Percentiles rank a stretch among this genome's conserved stretches.
These are phyloP conservation scores for Lasaia peninsularis DNA, from an alignment of 1,140 invertebrate genomes.

Conservation along the genomic window DNA sequence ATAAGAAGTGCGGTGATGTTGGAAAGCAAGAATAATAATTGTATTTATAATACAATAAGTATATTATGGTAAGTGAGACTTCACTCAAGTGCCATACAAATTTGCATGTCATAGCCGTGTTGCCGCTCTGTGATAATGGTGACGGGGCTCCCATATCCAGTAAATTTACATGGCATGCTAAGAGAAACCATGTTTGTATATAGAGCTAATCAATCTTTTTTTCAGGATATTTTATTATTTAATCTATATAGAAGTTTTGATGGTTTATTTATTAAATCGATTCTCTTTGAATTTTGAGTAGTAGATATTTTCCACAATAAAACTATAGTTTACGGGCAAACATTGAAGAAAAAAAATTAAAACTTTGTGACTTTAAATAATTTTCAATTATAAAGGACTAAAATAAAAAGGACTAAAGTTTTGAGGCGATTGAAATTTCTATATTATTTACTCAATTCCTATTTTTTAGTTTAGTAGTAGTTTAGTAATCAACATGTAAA, in stretches of 20 bases:
- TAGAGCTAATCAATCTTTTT: constrained; percentile 19
- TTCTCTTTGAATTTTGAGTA: background rate
- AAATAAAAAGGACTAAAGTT: no score
- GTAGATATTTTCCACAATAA: background rate
- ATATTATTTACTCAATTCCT: no score
- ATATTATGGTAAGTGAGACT: background rate
- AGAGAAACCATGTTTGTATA: constrained; percentile 15
- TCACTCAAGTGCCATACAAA: background rate
- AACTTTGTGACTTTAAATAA: no score
- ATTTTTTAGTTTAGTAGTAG: no score
- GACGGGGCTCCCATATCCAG: constrained; percentile 20
- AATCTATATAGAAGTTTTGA: background rate
- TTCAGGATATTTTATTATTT: background rate
- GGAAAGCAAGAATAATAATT: constrained; percentile 40
- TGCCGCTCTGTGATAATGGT: constrained; percentile 25
- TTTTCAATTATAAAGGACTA: no score
- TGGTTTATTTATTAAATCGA: background rate
- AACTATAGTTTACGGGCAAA: no score
- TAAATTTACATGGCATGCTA: constrained; percentile 4
- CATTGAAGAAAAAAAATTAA: no score
- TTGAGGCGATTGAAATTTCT: no score
- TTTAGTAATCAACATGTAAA: no score
- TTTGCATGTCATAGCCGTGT: constrained; percentile 23
- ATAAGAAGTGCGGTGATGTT: constrained; percentile 42
- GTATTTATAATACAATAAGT: constrained; percentile 46